Conservation (phyloP, 2,888 invertebrate species). For the Drosophila monieri region DNA sequence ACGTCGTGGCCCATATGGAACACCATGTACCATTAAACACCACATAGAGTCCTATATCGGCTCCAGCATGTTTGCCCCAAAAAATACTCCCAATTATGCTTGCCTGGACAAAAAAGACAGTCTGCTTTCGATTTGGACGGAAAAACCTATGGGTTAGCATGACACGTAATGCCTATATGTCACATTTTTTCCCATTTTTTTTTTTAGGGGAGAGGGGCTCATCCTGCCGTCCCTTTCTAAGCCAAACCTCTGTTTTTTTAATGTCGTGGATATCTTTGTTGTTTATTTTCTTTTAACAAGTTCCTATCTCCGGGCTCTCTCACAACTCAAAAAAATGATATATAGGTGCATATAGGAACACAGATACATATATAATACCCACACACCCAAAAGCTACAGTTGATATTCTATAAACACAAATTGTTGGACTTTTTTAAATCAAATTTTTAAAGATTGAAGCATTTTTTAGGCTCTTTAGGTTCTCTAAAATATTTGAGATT, state of each 20-base stretch:
- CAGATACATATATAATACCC: neutral
- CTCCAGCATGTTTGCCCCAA: too few species aligned
- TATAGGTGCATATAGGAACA: neutral
- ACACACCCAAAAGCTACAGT: neutral
- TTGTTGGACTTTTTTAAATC: neutral
- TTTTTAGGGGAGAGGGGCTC: neutral
- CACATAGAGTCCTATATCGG: neutral
- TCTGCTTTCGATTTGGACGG: neutral
- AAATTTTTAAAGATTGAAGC: too few species aligned
- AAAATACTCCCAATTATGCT: conserved; percentile 7
- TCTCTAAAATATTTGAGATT: too few species aligned
- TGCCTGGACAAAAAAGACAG: conserved; percentile 13
- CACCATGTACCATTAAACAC: neutral
- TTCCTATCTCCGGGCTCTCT: conserved; percentile 61
- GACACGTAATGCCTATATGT: conserved; percentile 22
- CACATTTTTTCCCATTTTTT: neutral
- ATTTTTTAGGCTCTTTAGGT: too few species aligned
- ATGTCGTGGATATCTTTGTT: conserved; percentile 40
- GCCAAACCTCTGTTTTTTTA: conserved; percentile 17
- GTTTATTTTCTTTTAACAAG: conserved; percentile 67
- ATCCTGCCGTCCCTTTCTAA: conserved; percentile 21
- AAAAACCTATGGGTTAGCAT: conserved; percentile 12
- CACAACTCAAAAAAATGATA: conserved; percentile 20
- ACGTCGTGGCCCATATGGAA: conserved; percentile 70
- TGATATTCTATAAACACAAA: neutral